Percentiles rank a stretch among this genome's conserved stretches.
Evolutionary conservation across 92 coral and sea anemone species (phyloP).

Genomic region (Phenganax stokvisi): DNA sequence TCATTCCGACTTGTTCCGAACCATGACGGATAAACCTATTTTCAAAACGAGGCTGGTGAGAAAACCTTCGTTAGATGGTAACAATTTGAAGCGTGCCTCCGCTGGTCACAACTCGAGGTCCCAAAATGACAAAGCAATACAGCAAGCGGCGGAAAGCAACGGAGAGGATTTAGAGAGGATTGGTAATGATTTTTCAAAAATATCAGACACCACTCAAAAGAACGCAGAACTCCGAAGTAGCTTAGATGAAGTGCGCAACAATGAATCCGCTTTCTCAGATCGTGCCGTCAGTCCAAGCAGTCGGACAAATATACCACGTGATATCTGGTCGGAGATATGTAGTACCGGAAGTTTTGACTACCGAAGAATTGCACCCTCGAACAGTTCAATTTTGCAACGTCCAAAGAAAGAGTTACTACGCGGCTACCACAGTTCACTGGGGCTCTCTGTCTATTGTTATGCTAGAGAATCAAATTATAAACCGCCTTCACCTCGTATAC

Average conservation of each 20-base stretch:
- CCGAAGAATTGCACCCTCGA: not conserved
- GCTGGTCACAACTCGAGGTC: not conserved
- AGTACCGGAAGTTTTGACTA: slow-evolving; percentile 4
- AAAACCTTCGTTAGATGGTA: not conserved
- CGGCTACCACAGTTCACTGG: slow-evolving; percentile 15
- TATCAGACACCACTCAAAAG: not conserved
- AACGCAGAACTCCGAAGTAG: not conserved
- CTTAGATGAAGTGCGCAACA: not conserved
- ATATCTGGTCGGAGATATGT: slow-evolving; percentile 36
- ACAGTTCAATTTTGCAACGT: not conserved
- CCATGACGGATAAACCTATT: slow-evolving; percentile 5
- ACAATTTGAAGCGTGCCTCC: too few relatives aligned
- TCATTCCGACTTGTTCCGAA: slow-evolving; percentile 29
- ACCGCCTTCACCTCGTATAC: slow-evolving; percentile 8
- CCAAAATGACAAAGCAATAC: slow-evolving; percentile 6
- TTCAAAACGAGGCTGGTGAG: not conserved
- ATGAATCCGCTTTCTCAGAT: slow-evolving; percentile 4
- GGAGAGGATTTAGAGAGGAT: not conserved
- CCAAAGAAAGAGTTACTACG: not conserved
- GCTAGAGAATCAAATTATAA: slow-evolving; percentile 20
- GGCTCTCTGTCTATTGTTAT: slow-evolving; percentile 21
- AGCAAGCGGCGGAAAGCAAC: slow-evolving; percentile 27
- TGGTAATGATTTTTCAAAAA: slow-evolving; percentile 1
- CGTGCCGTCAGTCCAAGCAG: slow-evolving; percentile 41
- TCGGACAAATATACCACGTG: slow-evolving; percentile 39